Evolutionary conservation across 2,888 invertebrate species (phyloP), one percentile per base, ranked within the genome.

Genomic region (Phanerotoma sp.): DNA sequence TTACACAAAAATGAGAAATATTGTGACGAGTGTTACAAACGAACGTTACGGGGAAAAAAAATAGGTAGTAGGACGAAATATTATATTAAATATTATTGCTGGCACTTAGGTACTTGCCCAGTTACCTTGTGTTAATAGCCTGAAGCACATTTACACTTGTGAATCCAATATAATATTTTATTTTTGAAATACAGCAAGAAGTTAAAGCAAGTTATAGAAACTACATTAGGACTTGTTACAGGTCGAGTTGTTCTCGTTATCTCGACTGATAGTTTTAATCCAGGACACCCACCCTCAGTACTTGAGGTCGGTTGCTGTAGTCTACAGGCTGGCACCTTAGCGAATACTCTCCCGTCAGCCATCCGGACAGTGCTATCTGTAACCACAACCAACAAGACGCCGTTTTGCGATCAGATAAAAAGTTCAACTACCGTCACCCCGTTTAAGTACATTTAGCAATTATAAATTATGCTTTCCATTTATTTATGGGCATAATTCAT

Each of bases 321-420:
- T 96, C 93, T 80, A 96, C 95, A 74, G 95, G 95, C 83, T 96
- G 93, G 86, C 96, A 96, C 79, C 89, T 88, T 82, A 90, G 88
- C 83, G 88, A 94, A 87, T 96, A 96, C 79, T 91, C 91, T 79
- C 92, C 92, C 79, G 91, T 90, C 82, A 94, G 86, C 96, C 96
- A 96, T 79, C 96, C 96, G 77, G 89, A 86, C 82, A 87, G 83
- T 79, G 86, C 87, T 82, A 93, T 88, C 93, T 93, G 88, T 81
- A 87, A 87, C 72, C 76, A 77, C 70, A 75, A 75, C 73, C 76
- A 74, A 69, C 71, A 69, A 70, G 62, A 66, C 69, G 69, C 71
- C 72, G 69, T 69, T 62, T 63, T 66, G 67, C 63, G 52, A 67
- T 72, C 62, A 71, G 57, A 66, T 61, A 65, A 62, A 57, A 51